Evolutionary conservation across 1,140 invertebrate genomes (phyloP), one percentile per base, ranked within the genome.

Genomic region (Oryctes rhinoceros): DNA sequence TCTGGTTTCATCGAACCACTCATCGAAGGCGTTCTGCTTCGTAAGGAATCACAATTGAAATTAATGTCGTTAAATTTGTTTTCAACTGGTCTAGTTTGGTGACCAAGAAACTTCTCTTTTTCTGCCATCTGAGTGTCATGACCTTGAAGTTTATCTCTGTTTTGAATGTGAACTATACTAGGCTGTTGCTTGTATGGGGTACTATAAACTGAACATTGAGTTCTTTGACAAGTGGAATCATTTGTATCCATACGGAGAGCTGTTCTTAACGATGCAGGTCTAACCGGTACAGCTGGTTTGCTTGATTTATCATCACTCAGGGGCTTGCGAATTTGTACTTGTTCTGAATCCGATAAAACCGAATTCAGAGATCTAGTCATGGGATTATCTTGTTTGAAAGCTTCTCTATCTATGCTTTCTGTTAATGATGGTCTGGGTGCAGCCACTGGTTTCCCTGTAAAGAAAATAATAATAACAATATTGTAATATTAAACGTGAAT

Each of bases 271-370:
- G 90, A 91, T n/a, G 92, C 91, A 4, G 93, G 94, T 78, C 93
- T 89, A 84, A 94, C 93, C 13, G 94, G 94, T 71, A 94, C 91
- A 4, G 91, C 92, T 6, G 93, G 93, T 87, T 94, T 94, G 84
- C 89, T 87, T 30, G 85, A 80, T 15, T 81, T 59, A 35, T 81
- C 81, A 11, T 81, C 86, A 81, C n/a, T 79, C 39, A 53, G 81
- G 11, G 77, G 48, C 49, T 74, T 78, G 13, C 87, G 80, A 18
- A 87, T 44, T 77, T 85, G 81, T 5, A 86, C 84, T 11, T 37
- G 44, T 9, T 81, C 80, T 9, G 49, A 84, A 15, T 83, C 82
- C 44, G 81, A 18, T 67, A 82, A 80, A 53, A 84, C 78, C 11
- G 80, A 79, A 77, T 81, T 83, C 47, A 83, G 75, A 4, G 74